Evolutionary conservation across 2,888 invertebrate genomes (phyloP).

Genomic region (Mesochorus sp.): DNA sequence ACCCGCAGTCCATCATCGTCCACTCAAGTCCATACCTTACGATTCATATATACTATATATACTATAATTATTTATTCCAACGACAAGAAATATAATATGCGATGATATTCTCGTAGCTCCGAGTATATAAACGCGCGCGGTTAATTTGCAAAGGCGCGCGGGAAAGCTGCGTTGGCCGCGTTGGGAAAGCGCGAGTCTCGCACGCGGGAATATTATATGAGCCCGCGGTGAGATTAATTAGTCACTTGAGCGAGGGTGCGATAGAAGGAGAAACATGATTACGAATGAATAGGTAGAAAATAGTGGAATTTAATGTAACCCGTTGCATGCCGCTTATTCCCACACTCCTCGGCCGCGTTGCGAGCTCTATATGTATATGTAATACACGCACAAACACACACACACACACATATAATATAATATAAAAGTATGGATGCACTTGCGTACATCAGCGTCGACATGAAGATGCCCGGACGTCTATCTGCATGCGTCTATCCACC

Average conservation of each 20-base stretch:
- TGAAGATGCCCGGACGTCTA: slow-evolving; percentile 38
- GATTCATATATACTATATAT: too few relatives aligned
- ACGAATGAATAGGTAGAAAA: slow-evolving; percentile 63
- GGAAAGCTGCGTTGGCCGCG: slow-evolving; percentile 53
- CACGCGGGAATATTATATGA: slow-evolving; percentile 42
- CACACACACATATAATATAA: background rate
- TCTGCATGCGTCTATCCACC: slow-evolving; percentile 56
- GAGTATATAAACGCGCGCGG: slow-evolving; percentile 45
- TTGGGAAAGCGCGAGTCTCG: slow-evolving; percentile 57
- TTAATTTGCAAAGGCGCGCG: slow-evolving; percentile 41
- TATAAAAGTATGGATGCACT: background rate
- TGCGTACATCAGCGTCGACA: slow-evolving; percentile 17
- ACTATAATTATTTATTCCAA: slow-evolving; percentile 6
- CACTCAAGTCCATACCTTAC: too few relatives aligned
- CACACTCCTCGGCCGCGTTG: slow-evolving; percentile 47
- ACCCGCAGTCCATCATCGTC: too few relatives aligned
- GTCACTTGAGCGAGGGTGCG: slow-evolving; percentile 30
- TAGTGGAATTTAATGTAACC: slow-evolving; percentile 61
- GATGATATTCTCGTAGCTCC: slow-evolving; percentile 22
- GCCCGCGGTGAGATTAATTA: slow-evolving; percentile 56
- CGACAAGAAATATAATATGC: background rate
- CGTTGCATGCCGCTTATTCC: slow-evolving; percentile 51
- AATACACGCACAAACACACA: slow-evolving; percentile 20
- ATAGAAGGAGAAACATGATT: slow-evolving; percentile 59
- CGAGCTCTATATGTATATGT: slow-evolving; percentile 23